Conservation (phyloP, 2,888 invertebrate genomes). For the Drosophila fungiperda region DNA sequence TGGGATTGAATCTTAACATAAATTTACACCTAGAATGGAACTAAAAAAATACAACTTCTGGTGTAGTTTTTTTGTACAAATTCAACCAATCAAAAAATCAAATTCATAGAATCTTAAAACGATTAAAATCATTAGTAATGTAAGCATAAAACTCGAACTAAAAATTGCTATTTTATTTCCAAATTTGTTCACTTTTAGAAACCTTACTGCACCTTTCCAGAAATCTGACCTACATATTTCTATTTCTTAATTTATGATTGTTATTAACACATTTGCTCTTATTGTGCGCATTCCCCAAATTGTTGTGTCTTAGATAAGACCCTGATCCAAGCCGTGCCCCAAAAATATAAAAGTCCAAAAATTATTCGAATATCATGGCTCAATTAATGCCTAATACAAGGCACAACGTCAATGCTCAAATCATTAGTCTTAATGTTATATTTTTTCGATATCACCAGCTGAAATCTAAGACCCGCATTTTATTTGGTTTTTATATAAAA, state of each 20-base stretch:
- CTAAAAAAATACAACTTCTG: not conserved
- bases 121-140: too few species aligned
- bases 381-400: constrained; percentile 46
- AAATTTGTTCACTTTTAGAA: not conserved
- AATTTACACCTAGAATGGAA: not conserved
- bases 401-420: constrained; percentile 21
- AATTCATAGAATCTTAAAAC: too few species aligned
- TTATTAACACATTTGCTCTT: not conserved
- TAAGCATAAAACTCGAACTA: not conserved
- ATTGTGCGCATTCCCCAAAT: constrained; percentile 6
- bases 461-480: constrained; percentile 53
- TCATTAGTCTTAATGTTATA: constrained; percentile 52
- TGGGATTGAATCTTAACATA: not conserved
- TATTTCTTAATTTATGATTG: not conserved
- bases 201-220: not conserved
- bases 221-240: not conserved
- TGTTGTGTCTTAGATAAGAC: constrained; percentile 35
- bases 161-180: accelerated
- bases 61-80: not conserved
- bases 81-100: too few species aligned
- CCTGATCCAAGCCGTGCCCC: constrained; percentile 41
- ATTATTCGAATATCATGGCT: constrained; percentile 39
- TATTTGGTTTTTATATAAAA: not conserved
- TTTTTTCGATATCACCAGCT: constrained; percentile 40
- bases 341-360: constrained; percentile 13